Percentiles rank a stretch among this genome's conserved stretches.
These are phyloP conservation scores for Leuctra nigra DNA, from an alignment of 2,888 invertebrate species.

Conservation along the genomic window DNA sequence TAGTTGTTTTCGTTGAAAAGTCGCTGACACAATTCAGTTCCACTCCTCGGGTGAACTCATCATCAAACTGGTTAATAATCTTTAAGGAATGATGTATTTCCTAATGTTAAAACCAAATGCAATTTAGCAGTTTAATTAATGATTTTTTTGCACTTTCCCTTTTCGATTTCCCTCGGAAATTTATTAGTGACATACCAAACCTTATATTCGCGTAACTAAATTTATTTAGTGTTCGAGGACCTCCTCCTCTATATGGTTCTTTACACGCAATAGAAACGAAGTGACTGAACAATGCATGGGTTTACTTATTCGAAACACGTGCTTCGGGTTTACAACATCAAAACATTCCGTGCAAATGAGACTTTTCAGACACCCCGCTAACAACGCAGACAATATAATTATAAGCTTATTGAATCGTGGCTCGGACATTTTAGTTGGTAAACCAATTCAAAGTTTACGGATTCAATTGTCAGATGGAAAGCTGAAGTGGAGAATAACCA, in stretches of 20 bases:
- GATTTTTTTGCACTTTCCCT: constrained; percentile 9
- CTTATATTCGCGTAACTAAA: neutral
- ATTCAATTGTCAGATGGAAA: too few species aligned
- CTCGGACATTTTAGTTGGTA: too few species aligned
- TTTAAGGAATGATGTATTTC: too few species aligned
- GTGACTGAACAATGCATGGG: neutral
- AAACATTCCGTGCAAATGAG: neutral
- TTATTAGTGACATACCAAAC: constrained; percentile 9
- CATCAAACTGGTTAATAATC: too few species aligned
- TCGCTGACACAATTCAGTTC: too few species aligned
- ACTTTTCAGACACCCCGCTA: constrained; percentile 9
- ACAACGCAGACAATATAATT: constrained; percentile 22
- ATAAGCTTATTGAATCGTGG: constrained; percentile 22
- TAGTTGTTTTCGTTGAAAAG: too few species aligned
- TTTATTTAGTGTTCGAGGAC: neutral
- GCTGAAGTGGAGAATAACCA: too few species aligned
- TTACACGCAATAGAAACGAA: neutral
- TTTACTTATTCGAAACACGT: neutral
- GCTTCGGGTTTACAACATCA: neutral
- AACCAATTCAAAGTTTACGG: too few species aligned
- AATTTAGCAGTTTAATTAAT: neutral
- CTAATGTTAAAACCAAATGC: neutral
- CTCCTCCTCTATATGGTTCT: neutral
- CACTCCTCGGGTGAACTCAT: too few species aligned
- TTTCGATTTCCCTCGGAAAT: constrained; percentile 9